Conservation (phyloP, 2,113 vertebrate genomes). For the Trichomycterus rosablanca region DNA sequence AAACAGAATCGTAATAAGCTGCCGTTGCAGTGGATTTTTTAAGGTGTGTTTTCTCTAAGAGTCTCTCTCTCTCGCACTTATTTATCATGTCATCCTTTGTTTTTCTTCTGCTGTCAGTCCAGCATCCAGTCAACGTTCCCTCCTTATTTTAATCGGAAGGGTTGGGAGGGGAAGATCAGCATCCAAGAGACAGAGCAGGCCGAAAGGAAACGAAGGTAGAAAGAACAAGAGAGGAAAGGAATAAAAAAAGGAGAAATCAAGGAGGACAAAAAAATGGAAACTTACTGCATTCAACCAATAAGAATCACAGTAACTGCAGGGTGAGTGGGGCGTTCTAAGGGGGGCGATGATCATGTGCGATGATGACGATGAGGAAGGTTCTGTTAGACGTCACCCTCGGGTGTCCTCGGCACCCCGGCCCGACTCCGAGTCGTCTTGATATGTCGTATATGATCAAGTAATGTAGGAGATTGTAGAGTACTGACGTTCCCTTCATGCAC, state of each 20-base stretch:
- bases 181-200: constrained; percentile 49
- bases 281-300: constrained; percentile 46
- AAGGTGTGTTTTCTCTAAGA: constrained; percentile 13
- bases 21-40: constrained; percentile 21
- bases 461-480: constrained; percentile 28
- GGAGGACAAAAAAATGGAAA: constrained; percentile 57
- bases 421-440: constrained; percentile 32
- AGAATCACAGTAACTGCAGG: constrained; percentile 53
- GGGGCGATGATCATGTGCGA: constrained; percentile 23
- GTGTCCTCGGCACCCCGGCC: constrained; percentile 16
- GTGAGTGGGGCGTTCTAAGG: background rate
- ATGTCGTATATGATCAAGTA: constrained; percentile 40
- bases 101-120: constrained; percentile 69
- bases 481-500: constrained; percentile 50
- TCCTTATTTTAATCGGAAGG: constrained; percentile 56
- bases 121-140: constrained; percentile 71
- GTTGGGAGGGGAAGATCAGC: constrained; percentile 56
- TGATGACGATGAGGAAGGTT: constrained; percentile 33
- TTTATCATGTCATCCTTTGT: constrained; percentile 20
- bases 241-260: constrained; percentile 57
- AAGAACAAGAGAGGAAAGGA: constrained; percentile 54
- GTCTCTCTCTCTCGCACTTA: constrained; percentile 34
- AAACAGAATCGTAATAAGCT: constrained; percentile 19
- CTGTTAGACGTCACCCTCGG: background rate
- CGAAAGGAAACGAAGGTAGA: constrained; percentile 44